Evolutionary conservation across 2,888 invertebrate species (phyloP), one percentile per base, ranked within the genome.

Genomic region (Noctuana brunneofusca): DNA sequence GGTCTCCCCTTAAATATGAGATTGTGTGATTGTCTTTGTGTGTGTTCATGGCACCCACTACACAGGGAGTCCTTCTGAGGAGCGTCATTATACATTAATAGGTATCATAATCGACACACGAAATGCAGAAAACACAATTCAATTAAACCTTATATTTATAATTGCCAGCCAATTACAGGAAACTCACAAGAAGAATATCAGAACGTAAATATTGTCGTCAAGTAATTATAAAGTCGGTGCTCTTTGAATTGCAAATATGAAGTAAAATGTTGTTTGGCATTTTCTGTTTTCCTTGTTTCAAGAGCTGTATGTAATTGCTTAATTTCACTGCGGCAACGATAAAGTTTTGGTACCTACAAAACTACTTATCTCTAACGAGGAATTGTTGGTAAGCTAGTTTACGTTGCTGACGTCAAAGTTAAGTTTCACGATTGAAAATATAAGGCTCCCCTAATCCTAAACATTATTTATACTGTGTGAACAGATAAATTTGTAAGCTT

Each of bases 291-390:
- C 50, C 24, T 32, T 27, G 38, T 50, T 50, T 38, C 38, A 50
- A 27, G 18, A 55, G 58, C 27, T 50, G 41, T n/a, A 58, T 50
- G 58, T 58, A 58, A 87, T 86, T 87, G 84, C 83, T 85, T 85
- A 84, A 86, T 85, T 80, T 77, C 76, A 80, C 71, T 76, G 80
- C 79, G 74, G 78, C 72, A 68, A 75, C 74, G 50, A n/a, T 24
- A 54, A 54, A 54, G 41, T 54, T 54, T 54, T 24, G 14, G 43
- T 14, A 20, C 11, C 43, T 14, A n/a, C n/a, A n/a, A n/a, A n/a
- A n/a, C n/a, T n/a, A 43, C 43, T n/a, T 38, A 38, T 38, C 38
- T 38, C 38, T 14, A 14, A 38, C 38, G 38, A 43, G 43, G 18
- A 43, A 43, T 43, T 18, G 18, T 20, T 16, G 43, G 20, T 43